Base-by-base conservation (phyloP, 2,888 invertebrate species). In the Agrypnus murinus region DNA sequence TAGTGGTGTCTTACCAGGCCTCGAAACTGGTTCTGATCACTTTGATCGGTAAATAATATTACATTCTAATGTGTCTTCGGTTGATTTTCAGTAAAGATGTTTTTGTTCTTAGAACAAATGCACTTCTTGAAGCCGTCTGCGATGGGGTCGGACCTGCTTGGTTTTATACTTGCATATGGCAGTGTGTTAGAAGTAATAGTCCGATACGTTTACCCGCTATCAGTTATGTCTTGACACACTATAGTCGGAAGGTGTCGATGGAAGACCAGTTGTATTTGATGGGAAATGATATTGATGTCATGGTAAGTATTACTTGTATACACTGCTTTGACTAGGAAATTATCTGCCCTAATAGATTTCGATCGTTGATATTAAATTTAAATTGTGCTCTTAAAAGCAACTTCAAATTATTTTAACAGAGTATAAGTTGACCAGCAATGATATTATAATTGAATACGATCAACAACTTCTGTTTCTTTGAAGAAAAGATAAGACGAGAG, bases 161-260 rank as follows among this genome's bases (percentile, higher is more conserved):
- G 83, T 97, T 96, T 86, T 96, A 95, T 85, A 92, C 93, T 0
- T 94, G 94, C 81, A 87, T 97, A 46, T 97, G 97, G 97, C 93
- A 95, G 81, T 93, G 95, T 81, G 90, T 96, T 59, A 90, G 93
- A 38, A 92, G 93, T 50, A 94, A 94, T 84, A 92, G 94, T 25
- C 90, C 91, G 3, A 92, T 95, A 34, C 89, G 96, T 60, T 87
- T 95, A 74, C 93, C 95, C 2, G 96, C 95, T 10, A 91, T 95
- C 77, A 91, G 91, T 50, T 97, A 92, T 82, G 90, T 95, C 57
- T 86, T 95, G 74, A 88, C 90, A 38, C 95, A 95, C 84, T 95
- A 93, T 80, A 95, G 95, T 82, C 92, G 92, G 81, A 92, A 92
- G 77, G 86, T 92, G 73, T 88, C 91, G 46, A 92, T 94, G 90